Evolutionary conservation across 2,797 vertebrate species (phyloP).

Genomic region (Otolemur crassicaudatus): DNA sequence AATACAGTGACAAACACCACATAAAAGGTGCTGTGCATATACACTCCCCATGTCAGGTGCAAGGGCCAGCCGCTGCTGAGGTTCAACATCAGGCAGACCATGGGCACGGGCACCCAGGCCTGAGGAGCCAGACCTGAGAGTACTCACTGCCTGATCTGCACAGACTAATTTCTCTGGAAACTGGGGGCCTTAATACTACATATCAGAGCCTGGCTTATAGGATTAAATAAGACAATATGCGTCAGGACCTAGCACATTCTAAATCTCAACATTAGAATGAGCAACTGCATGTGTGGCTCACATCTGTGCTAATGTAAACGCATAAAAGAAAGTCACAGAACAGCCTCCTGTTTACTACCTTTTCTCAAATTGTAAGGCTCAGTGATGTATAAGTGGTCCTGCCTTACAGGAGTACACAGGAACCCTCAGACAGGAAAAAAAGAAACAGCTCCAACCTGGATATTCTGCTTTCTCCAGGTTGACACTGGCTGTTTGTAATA

Average conservation of each 20-base stretch:
- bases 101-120: background rate
- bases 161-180: slow-evolving; percentile 16
- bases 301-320: background rate
- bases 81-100: background rate
- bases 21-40: background rate
- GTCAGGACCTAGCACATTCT: background rate
- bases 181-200: background rate
- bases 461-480: background rate
- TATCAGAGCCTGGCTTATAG: background rate
- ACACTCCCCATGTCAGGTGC: background rate
- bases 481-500: background rate
- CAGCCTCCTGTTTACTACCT: background rate
- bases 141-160: background rate
- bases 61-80: too few relatives aligned
- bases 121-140: background rate
- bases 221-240: background rate
- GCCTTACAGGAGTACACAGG: background rate
- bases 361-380: background rate
- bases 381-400: background rate
- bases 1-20: background rate
- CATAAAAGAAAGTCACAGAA: background rate
- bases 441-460: background rate
- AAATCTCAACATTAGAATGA: background rate
- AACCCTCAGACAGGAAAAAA: background rate
- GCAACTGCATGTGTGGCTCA: background rate